Evolutionary conservation across 2,797 vertebrate species (phyloP).

Genomic region (Petrocephalus schoutedeni): DNA sequence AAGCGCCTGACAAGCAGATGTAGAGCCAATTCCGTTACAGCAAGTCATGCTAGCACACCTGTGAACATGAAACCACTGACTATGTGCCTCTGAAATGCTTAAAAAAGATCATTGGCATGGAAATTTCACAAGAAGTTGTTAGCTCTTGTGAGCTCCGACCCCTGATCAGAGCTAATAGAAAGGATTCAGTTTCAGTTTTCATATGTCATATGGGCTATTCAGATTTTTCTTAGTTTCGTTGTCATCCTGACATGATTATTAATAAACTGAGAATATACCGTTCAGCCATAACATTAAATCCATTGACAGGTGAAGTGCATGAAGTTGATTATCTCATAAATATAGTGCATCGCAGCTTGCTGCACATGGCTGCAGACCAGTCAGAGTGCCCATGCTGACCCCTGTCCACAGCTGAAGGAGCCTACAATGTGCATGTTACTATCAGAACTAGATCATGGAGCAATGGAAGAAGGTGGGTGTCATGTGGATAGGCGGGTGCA

Average conservation of each 20-base stretch:
- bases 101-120: not conserved
- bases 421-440: too few relatives aligned
- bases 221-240: not conserved
- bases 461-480: too few relatives aligned
- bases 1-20: conserved; percentile 4
- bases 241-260: not conserved
- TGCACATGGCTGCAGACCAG: too few relatives aligned
- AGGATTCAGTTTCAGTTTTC: too few relatives aligned
- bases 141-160: not conserved
- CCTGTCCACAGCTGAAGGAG: too few relatives aligned
- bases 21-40: conserved; percentile 4
- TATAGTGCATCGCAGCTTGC: too few relatives aligned
- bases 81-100: not conserved
- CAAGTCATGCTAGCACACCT: not conserved
- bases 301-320: not conserved
- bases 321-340: not conserved
- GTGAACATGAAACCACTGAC: conserved; percentile 23
- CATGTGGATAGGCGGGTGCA: too few relatives aligned
- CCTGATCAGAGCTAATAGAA: not conserved
- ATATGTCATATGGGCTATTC: not conserved
- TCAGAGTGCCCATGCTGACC: too few relatives aligned
- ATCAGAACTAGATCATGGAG: too few relatives aligned
- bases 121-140: not conserved
- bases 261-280: too few relatives aligned
- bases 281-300: too few relatives aligned